Evolutionary conservation across 2,113 vertebrate species (phyloP), one percentile per base, ranked within the genome.

Genomic region (Sorex araneus): DNA sequence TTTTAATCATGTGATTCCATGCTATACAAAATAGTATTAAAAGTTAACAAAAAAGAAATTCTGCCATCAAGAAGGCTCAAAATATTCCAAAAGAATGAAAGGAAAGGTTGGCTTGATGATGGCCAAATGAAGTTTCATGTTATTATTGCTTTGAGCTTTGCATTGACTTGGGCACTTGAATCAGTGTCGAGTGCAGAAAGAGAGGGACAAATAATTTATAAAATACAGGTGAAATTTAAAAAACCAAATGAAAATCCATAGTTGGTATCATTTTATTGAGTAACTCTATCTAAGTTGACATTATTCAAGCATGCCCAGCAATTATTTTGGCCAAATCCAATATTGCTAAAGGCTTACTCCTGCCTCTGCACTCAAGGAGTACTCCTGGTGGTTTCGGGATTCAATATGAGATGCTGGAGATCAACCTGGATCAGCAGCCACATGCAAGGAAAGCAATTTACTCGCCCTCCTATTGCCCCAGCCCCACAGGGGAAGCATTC

Each of bases 241-340:
- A 84, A 19, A 70, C 18, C 18, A 15, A 34, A 70, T 6, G 34
- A 32, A 19, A 63, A 45, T 40, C 57, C 45, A 67, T 74, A 64
- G 67, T 87, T 84, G 73, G 36, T 66, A 27, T 47, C 34, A 66
- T 9, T 83, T 54, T 77, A 25, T 81, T 93, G 70, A 86, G 66
- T n/a, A 90, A 93, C 36, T 6, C 12, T 54, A 28, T 54, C 67
- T 67, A 84, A 84, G 69, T 75, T 70, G 36, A 73, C 40, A 30
- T 45, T 43, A 40, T 50, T 89, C 75, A 75, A 94, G 64, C 54
- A 83, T 50, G 64, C 8, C 28, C 63, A 70, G 63, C 23, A 89
- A 89, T 63, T 76, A 54, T 15, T 54, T 54, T 7, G 54, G 9
- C 54, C 54, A 54, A 13, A 54, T 19, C 54, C 18, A 54, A 13